Percentiles rank a stretch among this genome's conserved stretches.
phyloP scores from a whole-genome alignment of 2,888 invertebrate species.

The Laspeyria flexula region DNA sequence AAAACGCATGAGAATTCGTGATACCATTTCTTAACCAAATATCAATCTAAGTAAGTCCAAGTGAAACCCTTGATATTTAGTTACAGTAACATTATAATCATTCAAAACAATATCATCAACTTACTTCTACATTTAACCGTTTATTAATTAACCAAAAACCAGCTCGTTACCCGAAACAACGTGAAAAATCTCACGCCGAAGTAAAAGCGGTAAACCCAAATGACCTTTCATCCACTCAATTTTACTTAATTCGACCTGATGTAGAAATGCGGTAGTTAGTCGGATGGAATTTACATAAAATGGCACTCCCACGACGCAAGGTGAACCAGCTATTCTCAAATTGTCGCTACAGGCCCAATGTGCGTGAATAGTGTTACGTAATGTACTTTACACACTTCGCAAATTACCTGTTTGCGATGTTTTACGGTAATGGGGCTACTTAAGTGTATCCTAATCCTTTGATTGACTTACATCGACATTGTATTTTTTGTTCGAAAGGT shows the following conservation, averaged over 20 bases:
- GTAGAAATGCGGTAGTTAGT: constrained; percentile 74
- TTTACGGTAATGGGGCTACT: constrained; percentile 2
- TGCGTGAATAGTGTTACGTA: constrained; percentile 60
- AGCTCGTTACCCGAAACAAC: constrained; percentile 10
- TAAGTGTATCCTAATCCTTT: background rate
- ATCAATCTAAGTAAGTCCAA: too few species aligned
- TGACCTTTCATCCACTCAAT: constrained; percentile 42
- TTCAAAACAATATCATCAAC: too few species aligned
- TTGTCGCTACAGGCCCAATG: constrained; percentile 56
- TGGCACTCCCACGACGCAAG: constrained; percentile 78
- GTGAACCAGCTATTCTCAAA: constrained; percentile 78
- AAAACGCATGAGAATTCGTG: too few species aligned
- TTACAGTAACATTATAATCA: too few species aligned
- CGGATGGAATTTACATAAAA: constrained; percentile 70
- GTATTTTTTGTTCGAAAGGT: too few species aligned
- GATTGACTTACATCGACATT: too few species aligned
- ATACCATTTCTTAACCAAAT: too few species aligned
- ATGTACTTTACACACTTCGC: constrained; percentile 39
- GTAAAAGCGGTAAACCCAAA: constrained; percentile 21
- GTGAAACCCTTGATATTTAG: too few species aligned
- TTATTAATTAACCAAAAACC: background rate
- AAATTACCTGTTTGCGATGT: constrained; percentile 6
- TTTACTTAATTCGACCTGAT: constrained; percentile 46
- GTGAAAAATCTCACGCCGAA: constrained; percentile 19
- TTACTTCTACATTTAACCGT: too few species aligned